phyloP scores from a whole-genome alignment of 37 sponge, comb jelly and placozoan genomes.

The Bolinopsis microptera region DNA sequence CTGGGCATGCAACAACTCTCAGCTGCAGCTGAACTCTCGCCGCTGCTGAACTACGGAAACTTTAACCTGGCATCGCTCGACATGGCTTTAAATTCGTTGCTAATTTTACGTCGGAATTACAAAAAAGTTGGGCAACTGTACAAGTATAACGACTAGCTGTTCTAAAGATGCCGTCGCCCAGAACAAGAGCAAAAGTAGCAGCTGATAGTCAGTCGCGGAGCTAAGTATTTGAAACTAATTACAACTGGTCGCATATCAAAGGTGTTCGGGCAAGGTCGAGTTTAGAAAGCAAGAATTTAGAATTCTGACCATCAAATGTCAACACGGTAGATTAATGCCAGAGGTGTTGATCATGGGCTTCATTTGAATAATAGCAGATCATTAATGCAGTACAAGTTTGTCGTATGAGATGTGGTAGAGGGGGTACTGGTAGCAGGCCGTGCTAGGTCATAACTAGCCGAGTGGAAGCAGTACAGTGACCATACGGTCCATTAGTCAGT shows the following conservation, averaged over 20 bases:
- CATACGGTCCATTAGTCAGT: neutral
- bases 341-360: constrained; percentile 36
- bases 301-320: constrained; percentile 39
- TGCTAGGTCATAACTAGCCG: neutral
- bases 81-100: neutral
- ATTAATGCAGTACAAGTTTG: neutral
- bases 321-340: constrained; percentile 1
- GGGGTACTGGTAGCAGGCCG: neutral
- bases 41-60: too few species aligned
- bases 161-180: too few species aligned
- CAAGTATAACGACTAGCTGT: neutral
- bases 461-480: neutral
- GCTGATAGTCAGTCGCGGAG: neutral
- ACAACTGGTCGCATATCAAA: neutral
- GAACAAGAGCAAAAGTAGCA: neutral
- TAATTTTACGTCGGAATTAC: neutral
- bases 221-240: neutral
- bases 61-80: too few species aligned
- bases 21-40: too few species aligned
- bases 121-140: neutral
- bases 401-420: neutral
- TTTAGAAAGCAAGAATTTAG: neutral
- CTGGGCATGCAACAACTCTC: neutral
- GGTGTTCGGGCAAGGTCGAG: neutral
- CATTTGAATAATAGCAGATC: constrained; percentile 38